phyloP scores from a whole-genome alignment of 2,888 invertebrate genomes.

The Trichopoda pennipes region DNA sequence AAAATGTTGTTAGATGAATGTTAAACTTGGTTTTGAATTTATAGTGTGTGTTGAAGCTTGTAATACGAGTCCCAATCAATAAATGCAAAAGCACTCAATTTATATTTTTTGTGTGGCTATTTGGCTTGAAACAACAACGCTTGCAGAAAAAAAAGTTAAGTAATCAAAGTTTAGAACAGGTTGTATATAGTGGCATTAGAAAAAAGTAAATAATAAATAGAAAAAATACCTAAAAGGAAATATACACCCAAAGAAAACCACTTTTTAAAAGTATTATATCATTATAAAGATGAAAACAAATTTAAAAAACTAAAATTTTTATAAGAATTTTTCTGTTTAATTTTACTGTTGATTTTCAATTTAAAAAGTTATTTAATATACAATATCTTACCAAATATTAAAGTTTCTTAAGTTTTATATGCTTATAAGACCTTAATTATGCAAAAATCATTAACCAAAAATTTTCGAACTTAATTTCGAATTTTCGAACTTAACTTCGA shows the following conservation, averaged over 20 bases:
- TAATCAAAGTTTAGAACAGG: constrained; percentile 39
- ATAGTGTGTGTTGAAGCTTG: constrained; percentile 8
- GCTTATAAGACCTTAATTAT: too few relatives aligned
- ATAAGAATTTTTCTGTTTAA: too few relatives aligned
- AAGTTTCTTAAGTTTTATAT: too few relatives aligned
- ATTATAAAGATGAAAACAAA: too few relatives aligned
- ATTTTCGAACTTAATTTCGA: background rate
- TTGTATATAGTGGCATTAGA: constrained; percentile 12
- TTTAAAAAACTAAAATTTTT: too few relatives aligned
- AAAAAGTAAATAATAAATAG: constrained; percentile 8
- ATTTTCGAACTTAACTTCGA: background rate
- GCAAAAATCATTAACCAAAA: too few relatives aligned
- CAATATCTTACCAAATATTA: too few relatives aligned
- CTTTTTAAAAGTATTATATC: too few relatives aligned
- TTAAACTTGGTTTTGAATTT: constrained; percentile 31
- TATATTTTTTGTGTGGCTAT: background rate
- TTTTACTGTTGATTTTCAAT: too few relatives aligned
- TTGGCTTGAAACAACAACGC: background rate
- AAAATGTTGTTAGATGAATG: constrained; percentile 24
- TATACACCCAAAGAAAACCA: constrained; percentile 15
- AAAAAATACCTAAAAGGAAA: background rate
- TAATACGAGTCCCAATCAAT: constrained; percentile 6
- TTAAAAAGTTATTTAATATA: too few relatives aligned
- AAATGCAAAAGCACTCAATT: constrained; percentile 28
- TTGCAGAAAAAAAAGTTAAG: constrained; percentile 18